A percentile compares a stretch with the other conserved stretches of the same genome.
phyloP scores from a whole-genome alignment of 2,113 vertebrate genomes.

The Leucopternis melanops region DNA sequence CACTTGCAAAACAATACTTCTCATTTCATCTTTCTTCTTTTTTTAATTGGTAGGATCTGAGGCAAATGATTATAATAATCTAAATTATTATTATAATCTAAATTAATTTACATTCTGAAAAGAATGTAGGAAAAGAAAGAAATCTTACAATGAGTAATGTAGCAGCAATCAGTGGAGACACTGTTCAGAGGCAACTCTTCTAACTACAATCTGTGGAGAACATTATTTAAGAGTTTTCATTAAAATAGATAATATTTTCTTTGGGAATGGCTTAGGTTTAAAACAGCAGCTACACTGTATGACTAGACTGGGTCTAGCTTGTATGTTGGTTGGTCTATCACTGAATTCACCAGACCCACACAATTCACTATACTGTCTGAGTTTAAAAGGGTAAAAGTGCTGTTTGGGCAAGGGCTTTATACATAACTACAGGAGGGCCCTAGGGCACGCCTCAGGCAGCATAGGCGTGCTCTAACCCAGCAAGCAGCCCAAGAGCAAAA shows the following conservation, averaged over 20 bases:
- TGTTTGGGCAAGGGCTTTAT: background rate
- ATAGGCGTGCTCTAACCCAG: background rate
- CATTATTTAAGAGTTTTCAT: background rate
- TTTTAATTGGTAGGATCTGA: background rate
- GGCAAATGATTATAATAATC: background rate
- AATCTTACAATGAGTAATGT: background rate
- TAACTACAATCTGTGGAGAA: background rate
- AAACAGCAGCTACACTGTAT: background rate
- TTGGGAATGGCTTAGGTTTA: background rate
- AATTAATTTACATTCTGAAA: slow-evolving; percentile 1
- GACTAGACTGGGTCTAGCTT: background rate
- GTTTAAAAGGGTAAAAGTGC: background rate
- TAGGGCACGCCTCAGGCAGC: background rate
- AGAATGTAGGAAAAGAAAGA: background rate
- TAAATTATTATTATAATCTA: background rate
- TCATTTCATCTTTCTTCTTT: background rate
- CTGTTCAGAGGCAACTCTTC: background rate
- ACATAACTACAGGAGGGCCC: background rate
- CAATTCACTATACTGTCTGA: background rate
- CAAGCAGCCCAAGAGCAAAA: background rate
- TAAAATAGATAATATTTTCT: background rate
- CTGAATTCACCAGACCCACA: background rate
- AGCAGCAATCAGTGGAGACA: background rate
- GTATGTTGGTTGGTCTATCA: background rate
- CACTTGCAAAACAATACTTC: background rate